Evolutionary conservation across 2,888 invertebrate genomes (phyloP).

Genomic region (Hipparchia semele): DNA sequence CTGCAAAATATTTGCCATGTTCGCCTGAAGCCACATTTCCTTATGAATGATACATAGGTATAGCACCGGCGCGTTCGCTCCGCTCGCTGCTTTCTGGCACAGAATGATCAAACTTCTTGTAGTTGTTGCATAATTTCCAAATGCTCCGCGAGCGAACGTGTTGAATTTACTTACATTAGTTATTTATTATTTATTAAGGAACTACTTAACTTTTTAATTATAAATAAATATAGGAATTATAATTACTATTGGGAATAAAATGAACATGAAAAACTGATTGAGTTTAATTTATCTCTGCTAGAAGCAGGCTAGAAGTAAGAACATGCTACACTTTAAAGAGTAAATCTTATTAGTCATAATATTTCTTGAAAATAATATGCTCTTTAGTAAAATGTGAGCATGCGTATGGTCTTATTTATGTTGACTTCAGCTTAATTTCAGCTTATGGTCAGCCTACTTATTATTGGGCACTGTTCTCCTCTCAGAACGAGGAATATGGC

Average conservation of each 20-base stretch:
- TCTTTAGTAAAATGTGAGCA: background rate
- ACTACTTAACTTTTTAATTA: background rate
- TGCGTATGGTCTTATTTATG: no score
- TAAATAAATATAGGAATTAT: no score
- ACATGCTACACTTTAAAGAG: no score
- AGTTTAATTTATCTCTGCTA: no score
- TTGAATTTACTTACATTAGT: conserved; percentile 14
- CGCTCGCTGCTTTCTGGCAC: conserved; percentile 45
- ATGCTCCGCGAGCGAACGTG: conserved; percentile 24
- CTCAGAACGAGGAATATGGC: no score
- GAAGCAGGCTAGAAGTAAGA: no score
- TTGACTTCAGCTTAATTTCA: no score
- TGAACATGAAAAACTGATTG: no score
- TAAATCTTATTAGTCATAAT: background rate
- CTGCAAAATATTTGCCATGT: conserved; percentile 78
- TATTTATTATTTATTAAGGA: conserved; percentile 9
- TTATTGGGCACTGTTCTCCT: no score
- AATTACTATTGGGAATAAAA: no score
- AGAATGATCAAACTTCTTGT: conserved; percentile 54
- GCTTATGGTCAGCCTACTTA: no score
- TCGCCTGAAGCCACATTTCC: conserved; percentile 68
- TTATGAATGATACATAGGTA: conserved; percentile 79
- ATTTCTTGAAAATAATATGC: background rate
- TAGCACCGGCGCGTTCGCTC: conserved; percentile 46
- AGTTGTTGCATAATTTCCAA: conserved; percentile 60